phyloP scores from a whole-genome alignment of 2,797 vertebrate genomes.

The Acanthurus lineatus region DNA sequence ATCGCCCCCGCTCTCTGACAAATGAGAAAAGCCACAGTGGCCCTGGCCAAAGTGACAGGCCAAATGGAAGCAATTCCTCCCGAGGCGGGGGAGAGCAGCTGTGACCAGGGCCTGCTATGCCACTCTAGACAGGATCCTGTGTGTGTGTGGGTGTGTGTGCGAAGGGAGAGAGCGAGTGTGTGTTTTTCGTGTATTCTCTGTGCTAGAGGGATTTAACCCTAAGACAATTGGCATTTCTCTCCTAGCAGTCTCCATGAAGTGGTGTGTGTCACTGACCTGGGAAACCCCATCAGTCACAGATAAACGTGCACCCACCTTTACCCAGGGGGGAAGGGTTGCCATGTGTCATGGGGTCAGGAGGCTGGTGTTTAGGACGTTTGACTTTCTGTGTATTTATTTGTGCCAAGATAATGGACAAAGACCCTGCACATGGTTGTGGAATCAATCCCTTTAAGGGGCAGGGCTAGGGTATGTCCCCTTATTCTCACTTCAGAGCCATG shows the following conservation, averaged over 20 bases:
- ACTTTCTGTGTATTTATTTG: conserved; percentile 27
- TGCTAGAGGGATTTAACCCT: conserved; percentile 67
- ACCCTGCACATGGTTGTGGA: conserved; percentile 19
- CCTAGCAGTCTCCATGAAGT: conserved; percentile 70
- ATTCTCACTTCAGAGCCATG: conserved; percentile 52
- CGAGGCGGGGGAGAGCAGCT: conserved; percentile 87
- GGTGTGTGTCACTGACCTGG: conserved; percentile 72
- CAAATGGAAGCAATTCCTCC: conserved; percentile 91
- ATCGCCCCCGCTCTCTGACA: conserved; percentile 84
- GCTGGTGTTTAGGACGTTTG: background rate
- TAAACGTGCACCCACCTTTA: conserved; percentile 59
- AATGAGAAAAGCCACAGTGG: conserved; percentile 89
- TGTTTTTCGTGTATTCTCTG: conserved; percentile 25
- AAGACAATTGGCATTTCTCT: conserved; percentile 82
- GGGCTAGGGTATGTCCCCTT: conserved; percentile 43
- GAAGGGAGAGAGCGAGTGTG: background rate
- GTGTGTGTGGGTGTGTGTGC: conserved; percentile 21
- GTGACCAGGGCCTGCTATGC: conserved; percentile 81
- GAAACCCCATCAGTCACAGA: conserved; percentile 70
- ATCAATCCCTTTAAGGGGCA: conserved; percentile 40
- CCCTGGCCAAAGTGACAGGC: conserved; percentile 85
- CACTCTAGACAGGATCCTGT: conserved; percentile 72
- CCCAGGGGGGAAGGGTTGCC: conserved; percentile 28
- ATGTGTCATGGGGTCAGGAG: conserved; percentile 39
- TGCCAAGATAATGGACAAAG: conserved; percentile 12